Evolutionary conservation across 2,888 invertebrate species (phyloP), one percentile per base, ranked within the genome.

Genomic region (Chymomyza caudatula): DNA sequence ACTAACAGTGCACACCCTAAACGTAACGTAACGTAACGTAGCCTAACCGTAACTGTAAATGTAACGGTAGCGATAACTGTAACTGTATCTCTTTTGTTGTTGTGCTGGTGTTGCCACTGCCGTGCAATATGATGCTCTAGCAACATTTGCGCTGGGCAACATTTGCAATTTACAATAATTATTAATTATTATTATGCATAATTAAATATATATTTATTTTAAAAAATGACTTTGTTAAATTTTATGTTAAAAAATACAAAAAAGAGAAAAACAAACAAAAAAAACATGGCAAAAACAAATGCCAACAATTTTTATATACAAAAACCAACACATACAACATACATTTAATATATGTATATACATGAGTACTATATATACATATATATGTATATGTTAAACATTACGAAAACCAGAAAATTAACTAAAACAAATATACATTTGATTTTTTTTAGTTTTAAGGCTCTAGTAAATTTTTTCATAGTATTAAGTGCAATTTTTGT

Each of bases 401-500:
- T 20, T 8, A 51, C 20, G 20, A 56, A 65, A 69, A 58, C 43
- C 68, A 76, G 66, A 73, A 85, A 65, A 80, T 83, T 65, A 43
- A 58, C 65, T 85, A 69, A 82, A 79, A 76, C 72, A 87, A 86
- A 78, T 78, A 80, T 86, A 83, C 81, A 88, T 87, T 87, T 84
- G 85, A 86, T 81, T 88, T 81, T 86, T 76, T 81, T 88, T 87
- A 88, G 80, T 84, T 77, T 65, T 87, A 88, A 88, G 87, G 67
- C 63, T 77, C 75, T 88, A 88, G 88, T 85, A 87, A 88, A 88
- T 88, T 88, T 89, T 88, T 88, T 89, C 75, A 69, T 89, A 88
- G 84, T 74, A 74, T 81, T 84, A 81, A 86, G 87, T 81, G 73
- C 69, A 85, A 85, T 73, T 79, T 86, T 77, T 74, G 73, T 77